Evolutionary conservation across 2,113 vertebrate genomes (phyloP).

Genomic region (Origma solitaria): DNA sequence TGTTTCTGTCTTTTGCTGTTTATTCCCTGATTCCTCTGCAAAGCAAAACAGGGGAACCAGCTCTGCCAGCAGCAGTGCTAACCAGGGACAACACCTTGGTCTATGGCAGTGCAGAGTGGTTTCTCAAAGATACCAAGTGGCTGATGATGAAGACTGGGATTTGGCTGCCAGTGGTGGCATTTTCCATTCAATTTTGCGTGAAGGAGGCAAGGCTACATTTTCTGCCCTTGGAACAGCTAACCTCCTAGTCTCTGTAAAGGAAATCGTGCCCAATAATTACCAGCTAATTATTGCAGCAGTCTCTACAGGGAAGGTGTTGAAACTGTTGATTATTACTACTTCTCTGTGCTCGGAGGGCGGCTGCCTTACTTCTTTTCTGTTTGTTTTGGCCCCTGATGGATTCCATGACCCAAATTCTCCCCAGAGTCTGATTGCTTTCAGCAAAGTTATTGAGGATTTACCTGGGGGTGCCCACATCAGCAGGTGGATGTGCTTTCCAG

Average conservation of each 20-base stretch:
- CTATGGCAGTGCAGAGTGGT: background rate
- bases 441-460: background rate
- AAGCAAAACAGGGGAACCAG: background rate
- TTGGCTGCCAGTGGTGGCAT: background rate
- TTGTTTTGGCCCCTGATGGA: constrained; percentile 12
- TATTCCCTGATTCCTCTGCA: background rate
- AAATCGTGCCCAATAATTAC: background rate
- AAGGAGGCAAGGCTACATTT: background rate
- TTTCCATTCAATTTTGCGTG: background rate
- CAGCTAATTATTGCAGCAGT: background rate
- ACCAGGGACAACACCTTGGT: background rate
- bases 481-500: background rate
- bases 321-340: constrained; percentile 19
- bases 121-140: background rate
- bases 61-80: background rate
- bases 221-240: background rate
- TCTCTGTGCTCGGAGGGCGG: background rate
- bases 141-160: background rate
- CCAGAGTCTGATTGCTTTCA: background rate
- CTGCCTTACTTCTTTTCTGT: background rate
- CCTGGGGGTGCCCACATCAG: background rate
- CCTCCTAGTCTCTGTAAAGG: background rate
- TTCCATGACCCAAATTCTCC: background rate
- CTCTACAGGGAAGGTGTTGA: constrained; percentile 17
- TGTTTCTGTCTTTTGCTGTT: background rate